Evolutionary conservation across 1,140 invertebrate genomes (phyloP).

Genomic region (Drosophila equinoxialis): DNA sequence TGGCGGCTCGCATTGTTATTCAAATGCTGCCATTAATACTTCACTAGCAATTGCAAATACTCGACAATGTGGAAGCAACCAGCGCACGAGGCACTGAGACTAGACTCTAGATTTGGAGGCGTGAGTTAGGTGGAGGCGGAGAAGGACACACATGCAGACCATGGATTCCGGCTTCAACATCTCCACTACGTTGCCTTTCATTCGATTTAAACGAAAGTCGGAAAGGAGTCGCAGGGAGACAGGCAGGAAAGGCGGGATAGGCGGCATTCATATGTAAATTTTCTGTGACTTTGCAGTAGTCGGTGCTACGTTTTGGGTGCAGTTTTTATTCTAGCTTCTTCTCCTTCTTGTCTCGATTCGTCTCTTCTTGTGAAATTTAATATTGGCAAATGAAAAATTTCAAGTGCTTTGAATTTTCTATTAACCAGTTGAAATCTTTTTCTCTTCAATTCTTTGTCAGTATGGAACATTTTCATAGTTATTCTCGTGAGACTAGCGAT

Average conservation of each 20-base stretch:
- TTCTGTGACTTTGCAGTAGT: conserved; percentile 26
- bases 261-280: conserved; percentile 54
- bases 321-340: conserved; percentile 34
- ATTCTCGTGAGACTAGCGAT: background rate
- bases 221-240: no score
- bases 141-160: conserved; percentile 6
- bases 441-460: background rate
- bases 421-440: conserved; percentile 37
- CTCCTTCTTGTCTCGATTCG: conserved; percentile 16
- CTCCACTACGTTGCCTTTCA: conserved; percentile 14
- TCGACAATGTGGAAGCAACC: conserved; percentile 17
- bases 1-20: conserved; percentile 67
- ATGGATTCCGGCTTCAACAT: conserved; percentile 5
- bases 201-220: background rate
- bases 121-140: background rate
- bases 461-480: background rate
- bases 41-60: conserved; percentile 70
- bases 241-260: background rate
- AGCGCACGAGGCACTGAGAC: conserved; percentile 10
- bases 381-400: conserved; percentile 61
- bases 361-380: conserved; percentile 55
- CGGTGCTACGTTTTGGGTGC: conserved; percentile 28
- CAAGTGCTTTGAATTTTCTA: conserved; percentile 71
- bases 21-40: conserved; percentile 79
- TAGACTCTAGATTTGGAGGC: background rate